Percentiles rank a stretch among this genome's conserved stretches.
These are phyloP conservation scores for Drosophila merina DNA, from an alignment of 2,888 invertebrate genomes.

Conservation along the genomic window DNA sequence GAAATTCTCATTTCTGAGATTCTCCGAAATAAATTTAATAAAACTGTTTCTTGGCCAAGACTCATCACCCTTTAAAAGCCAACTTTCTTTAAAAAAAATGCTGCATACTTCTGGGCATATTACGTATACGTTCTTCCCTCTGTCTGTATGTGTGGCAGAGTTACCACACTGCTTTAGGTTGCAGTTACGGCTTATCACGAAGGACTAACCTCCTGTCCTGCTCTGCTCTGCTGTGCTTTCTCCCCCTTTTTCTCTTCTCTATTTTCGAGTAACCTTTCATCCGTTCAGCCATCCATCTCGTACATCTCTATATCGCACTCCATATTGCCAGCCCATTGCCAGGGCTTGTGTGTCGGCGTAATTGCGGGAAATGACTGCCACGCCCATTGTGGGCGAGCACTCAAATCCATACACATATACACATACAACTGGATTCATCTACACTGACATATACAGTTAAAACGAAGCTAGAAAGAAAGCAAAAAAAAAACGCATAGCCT, in stretches of 20 bases:
- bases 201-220: constrained; percentile 17
- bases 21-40: neutral
- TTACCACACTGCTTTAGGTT: constrained; percentile 52
- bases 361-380: constrained; percentile 79
- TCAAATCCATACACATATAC: constrained; percentile 35
- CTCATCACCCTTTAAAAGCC: neutral
- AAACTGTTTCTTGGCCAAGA: neutral
- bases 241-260: neutral
- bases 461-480: constrained; percentile 49
- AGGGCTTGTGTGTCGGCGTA: constrained; percentile 61
- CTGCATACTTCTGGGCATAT: constrained; percentile 67
- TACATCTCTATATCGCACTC: constrained; percentile 16
- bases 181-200: constrained; percentile 60
- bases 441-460: constrained; percentile 24
- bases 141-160: constrained; percentile 29
- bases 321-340: constrained; percentile 3
- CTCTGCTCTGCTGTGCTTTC: neutral
- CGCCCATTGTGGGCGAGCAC: constrained; percentile 72
- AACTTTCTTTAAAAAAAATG: constrained; percentile 27
- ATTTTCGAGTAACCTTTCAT: neutral
- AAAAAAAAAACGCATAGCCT: constrained; percentile 51
- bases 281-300: constrained; percentile 1
- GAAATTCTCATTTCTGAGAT: neutral
- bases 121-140: constrained; percentile 27
- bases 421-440: constrained; percentile 12